Conservation (phyloP, 2,888 invertebrate genomes). For the Megaustenia siamemsis region DNA sequence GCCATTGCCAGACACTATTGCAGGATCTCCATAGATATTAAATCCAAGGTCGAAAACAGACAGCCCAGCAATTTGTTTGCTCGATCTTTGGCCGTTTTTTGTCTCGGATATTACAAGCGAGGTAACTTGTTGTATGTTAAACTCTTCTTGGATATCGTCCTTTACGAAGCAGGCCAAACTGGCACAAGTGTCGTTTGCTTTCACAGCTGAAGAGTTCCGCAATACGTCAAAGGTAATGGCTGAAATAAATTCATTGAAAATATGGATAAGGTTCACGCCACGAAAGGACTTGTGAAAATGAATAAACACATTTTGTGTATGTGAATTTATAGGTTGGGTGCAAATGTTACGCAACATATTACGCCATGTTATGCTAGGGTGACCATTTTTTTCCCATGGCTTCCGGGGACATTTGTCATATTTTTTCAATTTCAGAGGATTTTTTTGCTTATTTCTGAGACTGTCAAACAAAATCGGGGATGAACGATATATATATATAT, state of each 20-base stretch:
- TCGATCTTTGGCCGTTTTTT: background rate
- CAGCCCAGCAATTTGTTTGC: background rate
- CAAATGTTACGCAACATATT: too few relatives aligned
- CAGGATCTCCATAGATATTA: background rate
- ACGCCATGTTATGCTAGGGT: too few relatives aligned
- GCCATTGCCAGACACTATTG: background rate
- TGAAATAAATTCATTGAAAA: background rate
- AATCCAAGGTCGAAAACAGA: background rate
- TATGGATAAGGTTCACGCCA: too few relatives aligned
- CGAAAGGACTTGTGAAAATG: too few relatives aligned
- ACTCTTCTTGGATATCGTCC: background rate
- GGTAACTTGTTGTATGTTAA: conserved; percentile 4
- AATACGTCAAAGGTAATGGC: conserved; percentile 16
- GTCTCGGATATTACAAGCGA: conserved; percentile 4
- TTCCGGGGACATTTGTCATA: too few relatives aligned
- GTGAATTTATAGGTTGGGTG: too few relatives aligned
- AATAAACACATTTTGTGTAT: too few relatives aligned
- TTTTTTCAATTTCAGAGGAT: too few relatives aligned
- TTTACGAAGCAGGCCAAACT: background rate
- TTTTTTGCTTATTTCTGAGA: too few relatives aligned
- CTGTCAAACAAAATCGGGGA: too few relatives aligned
- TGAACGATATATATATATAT: background rate
- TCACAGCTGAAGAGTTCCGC: background rate
- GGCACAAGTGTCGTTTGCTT: conserved; percentile 4
- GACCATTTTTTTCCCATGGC: too few relatives aligned